A percentile compares a stretch with the other conserved stretches of the same genome.
Evolutionary conservation across 2,113 vertebrate species (phyloP).

Genomic region (Leucosticte australis): DNA sequence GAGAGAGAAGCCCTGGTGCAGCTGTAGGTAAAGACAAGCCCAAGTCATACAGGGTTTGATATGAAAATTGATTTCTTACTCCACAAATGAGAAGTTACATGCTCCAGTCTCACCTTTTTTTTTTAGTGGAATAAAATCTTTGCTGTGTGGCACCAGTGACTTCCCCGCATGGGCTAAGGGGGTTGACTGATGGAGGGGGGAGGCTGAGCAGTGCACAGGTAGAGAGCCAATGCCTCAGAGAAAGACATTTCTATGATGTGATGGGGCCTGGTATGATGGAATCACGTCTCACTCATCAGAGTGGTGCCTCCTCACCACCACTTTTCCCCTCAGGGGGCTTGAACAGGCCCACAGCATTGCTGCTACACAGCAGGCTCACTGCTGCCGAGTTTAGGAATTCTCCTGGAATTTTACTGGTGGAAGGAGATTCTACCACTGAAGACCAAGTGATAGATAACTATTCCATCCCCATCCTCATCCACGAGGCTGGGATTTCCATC

Average conservation of each 20-base stretch:
- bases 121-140: neutral
- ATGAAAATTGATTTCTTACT: neutral
- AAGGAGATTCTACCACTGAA: neutral
- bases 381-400: neutral
- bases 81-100: neutral
- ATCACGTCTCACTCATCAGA: neutral
- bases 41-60: neutral
- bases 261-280: neutral
- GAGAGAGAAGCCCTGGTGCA: neutral
- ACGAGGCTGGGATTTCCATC: neutral
- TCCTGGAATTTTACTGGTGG: neutral
- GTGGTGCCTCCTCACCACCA: neutral
- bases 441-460: neutral
- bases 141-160: neutral
- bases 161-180: neutral
- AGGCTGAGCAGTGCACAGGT: neutral
- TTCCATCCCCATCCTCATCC: neutral
- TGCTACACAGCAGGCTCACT: neutral
- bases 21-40: neutral
- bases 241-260: neutral
- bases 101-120: neutral
- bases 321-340: neutral
- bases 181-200: accelerated
- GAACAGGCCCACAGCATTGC: neutral
- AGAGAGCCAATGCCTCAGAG: neutral